Base-by-base conservation (phyloP, 2,797 vertebrate genomes). In the Triplophysa yarkandensis region DNA sequence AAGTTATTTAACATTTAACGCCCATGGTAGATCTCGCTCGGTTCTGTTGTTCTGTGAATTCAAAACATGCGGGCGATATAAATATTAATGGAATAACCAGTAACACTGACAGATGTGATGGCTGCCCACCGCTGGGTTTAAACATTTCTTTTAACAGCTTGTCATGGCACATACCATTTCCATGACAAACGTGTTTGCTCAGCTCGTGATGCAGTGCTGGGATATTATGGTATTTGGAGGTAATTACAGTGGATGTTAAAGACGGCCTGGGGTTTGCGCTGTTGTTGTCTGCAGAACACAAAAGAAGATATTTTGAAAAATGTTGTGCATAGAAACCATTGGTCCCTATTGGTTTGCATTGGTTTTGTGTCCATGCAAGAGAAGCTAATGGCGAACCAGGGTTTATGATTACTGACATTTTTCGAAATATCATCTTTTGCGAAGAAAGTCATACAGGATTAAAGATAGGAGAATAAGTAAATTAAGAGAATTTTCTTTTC, bases 41-140 rank as follows among this genome's bases (percentile, higher is more conserved):
- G 39, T 10, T 63, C 61, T 66, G 46, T 83, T 78, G 21, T 48
- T 74, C 57, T 43, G 67, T 46, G 9, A 48, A 74, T 67, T 46
- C 43, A 63, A 39, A 76, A 74, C 32, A 58, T 28, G 60, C 48
- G 19, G 19, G 72, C 52, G 44, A 70, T 58, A 61, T 66, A 80
- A 66, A 48, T 48, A 78, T 64, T 21, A 44, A 52, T 25, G 55
- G 3, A 55, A 46, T 41, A 3, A 13, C 32, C 58, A 39, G 52
- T 71, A 25, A 60, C 62, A 64, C 43, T 63, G 67, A 28, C 50
- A 13, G 44, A 63, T 74, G 68, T 61, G 41, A 78, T 30, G 34
- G 71, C 64, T 68, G 61, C 76, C 46, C 25, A 46, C n/a, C 9
- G 28, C 52, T 32, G 57, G 63, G 52, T 17, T 48, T 23, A 54